Percentiles rank a stretch among this genome's conserved stretches.
These are phyloP conservation scores for Marmota flaviventris DNA, from an alignment of 2,113 vertebrate species.

Conservation along the genomic window DNA sequence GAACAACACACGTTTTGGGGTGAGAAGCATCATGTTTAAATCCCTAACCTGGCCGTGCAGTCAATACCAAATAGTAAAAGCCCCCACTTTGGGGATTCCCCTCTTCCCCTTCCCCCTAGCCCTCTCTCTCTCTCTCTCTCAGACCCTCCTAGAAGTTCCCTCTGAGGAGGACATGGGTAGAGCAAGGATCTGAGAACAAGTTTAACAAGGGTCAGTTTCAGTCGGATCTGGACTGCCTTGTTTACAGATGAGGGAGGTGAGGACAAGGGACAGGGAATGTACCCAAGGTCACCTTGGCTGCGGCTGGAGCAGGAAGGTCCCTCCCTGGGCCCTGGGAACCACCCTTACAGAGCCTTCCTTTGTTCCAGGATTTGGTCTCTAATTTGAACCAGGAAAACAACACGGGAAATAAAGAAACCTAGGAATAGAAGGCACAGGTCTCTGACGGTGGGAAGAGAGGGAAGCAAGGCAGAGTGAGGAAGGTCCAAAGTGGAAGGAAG, in stretches of 20 bases:
- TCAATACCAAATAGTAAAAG: conserved; percentile 77
- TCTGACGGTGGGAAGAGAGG: not conserved
- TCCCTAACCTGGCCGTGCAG: conserved; percentile 78
- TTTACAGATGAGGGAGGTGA: not conserved
- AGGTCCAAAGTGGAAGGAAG: not conserved
- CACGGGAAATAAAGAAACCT: not conserved
- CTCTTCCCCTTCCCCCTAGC: too few relatives aligned
- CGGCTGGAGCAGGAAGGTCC: not conserved
- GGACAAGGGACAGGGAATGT: not conserved
- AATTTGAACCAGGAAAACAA: not conserved
- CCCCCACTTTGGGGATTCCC: not conserved
- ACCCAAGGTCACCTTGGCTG: not conserved
- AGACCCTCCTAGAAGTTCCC: conserved; percentile 2
- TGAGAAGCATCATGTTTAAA: conserved; percentile 82
- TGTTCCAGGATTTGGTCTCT: not conserved
- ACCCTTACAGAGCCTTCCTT: not conserved
- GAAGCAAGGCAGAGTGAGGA: not conserved
- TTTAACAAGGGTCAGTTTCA: not conserved
- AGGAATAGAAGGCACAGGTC: not conserved
- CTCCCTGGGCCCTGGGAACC: not conserved
- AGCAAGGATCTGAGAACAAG: not conserved
- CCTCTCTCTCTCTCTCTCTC: not conserved
- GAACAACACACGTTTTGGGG: conserved; percentile 81
- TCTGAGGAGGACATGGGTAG: not conserved
- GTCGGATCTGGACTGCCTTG: not conserved